Percentiles rank a stretch among this genome's conserved stretches.
Conservation (phyloP, 2,888 invertebrate genomes). For the Rhagonycha fulva region DNA sequence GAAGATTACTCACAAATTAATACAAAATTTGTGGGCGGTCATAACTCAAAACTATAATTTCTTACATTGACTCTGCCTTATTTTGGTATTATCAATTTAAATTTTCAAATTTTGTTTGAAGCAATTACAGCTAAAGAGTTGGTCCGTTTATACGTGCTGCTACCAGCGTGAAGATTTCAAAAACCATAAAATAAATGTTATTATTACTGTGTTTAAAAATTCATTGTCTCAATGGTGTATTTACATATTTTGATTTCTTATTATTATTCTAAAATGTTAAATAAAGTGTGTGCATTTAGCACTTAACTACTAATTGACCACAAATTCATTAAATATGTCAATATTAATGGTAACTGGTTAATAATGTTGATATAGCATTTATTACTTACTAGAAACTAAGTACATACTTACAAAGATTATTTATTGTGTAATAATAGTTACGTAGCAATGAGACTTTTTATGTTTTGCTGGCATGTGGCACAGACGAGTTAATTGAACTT, state of each 20-base stretch:
- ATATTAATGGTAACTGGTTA: constrained; percentile 8
- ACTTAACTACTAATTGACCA: neutral
- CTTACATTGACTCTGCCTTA: constrained; percentile 28
- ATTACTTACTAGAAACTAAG: neutral
- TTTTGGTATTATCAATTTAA: constrained; percentile 59
- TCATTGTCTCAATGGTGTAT: neutral
- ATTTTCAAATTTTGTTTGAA: constrained; percentile 84
- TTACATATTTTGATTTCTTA: neutral
- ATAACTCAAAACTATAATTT: too few relatives aligned
- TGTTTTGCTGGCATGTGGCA: neutral
- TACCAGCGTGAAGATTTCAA: constrained; percentile 81
- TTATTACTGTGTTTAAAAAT: neutral
- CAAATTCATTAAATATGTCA: constrained; percentile 3
- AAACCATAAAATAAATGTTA: constrained; percentile 69
- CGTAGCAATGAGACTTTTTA: neutral
- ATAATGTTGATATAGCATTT: constrained; percentile 12
- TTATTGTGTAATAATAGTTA: neutral
- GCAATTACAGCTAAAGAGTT: constrained; percentile 81
- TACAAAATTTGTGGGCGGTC: too few relatives aligned
- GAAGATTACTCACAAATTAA: too few relatives aligned
- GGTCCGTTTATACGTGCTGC: constrained; percentile 82
- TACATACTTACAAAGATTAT: neutral
- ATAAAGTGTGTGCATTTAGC: neutral
- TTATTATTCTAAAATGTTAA: constrained; percentile 3
- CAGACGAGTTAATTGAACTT: neutral